Base-by-base conservation (phyloP, 2,888 invertebrate species). In the Zeuzera pyrina region DNA sequence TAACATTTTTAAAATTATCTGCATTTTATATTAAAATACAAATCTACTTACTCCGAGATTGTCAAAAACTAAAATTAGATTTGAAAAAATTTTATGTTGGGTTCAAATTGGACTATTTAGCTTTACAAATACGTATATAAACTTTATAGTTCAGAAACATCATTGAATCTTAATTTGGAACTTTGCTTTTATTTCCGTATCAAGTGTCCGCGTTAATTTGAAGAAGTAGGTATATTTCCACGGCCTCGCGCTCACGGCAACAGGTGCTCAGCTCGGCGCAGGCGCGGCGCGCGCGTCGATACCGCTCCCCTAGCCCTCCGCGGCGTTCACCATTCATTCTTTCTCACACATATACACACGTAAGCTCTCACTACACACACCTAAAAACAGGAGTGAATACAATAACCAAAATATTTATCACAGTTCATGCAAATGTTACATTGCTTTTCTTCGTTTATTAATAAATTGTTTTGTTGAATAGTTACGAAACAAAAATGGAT, bases 191-290 rank as follows among this genome's bases (percentile, higher is more conserved):
- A 74, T 73, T 70, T 69, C 57, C 55, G 69, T 76, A 70, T 76
- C 77, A 78, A 71, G 69, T 78, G 72, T 72, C 71, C 55, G 61
- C 62, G 65, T 71, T 74, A 74, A 78, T 78, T 74, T 73, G 61
- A 73, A 76, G 71, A 70, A 71, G 78, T n/a, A n/a, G n/a, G n/a
- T 78, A 78, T 69, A 61, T 78, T 79, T 79, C 78, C 79, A 76
- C 60, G 74, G 70, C 64, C 25, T 25, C n/a, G n/a, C n/a, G 19
- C 69, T 77, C 57, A 61, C 71, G 69, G 79, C 81, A 83, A 83
- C 81, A 83, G 79, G 81, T 83, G 76, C 63, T 53, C 42, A 45
- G 47, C 49, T 52, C 56, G 49, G 70, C 78, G 78, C 78, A 74
- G 54, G 78, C 78, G 81, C 66, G 72, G 61, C 71, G 64, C 52